Base-by-base conservation (phyloP, 2,888 invertebrate species). In the Halictus ligatus region DNA sequence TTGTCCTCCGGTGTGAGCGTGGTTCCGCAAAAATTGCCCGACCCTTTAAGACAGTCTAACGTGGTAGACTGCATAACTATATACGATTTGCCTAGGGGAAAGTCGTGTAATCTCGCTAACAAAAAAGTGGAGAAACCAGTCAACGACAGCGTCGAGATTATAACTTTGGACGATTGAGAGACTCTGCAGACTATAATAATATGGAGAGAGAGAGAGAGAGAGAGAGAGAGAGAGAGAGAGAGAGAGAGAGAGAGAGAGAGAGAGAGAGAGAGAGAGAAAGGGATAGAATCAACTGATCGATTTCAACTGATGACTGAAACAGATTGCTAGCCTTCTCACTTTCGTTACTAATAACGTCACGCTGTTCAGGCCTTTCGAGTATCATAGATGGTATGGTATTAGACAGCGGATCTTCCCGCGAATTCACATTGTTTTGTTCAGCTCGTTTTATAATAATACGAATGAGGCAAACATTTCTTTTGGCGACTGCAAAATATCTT, bases 161-260 rank as follows among this genome's bases (percentile, higher is more conserved):
- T 95, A 64, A 95, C 94, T 10, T 84, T 95, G 64, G 95, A 95
- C 82, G 95, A 95, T 91, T 95, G 87, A 92, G 86, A 92, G 54
- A 64, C 29, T 29, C 35, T 40, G 35, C 18, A 29, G 8, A 67
- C 35, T 40, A 8, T 21, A 18, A 8, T 67, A 10, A 3, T 67
- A 21, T 18, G 35, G 35, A 21, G 4, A 58, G 46, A 35, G 12
- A 48, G 5, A 15, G 2, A 5, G 48, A 5, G 35, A 35, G 35
- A 35, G 35, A 35, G 35, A 29, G 29, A 29, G 29, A 29, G 29
- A 29, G 29, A 29, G 29, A 29, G 29, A 29, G 29, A 29, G 29
- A 29, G 29, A 29, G 29, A 29, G 29, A 29, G 29, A 29, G 29
- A 29, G 29, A 29, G 29, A 29, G 29, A 29, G 29, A 29, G 29